Conservation (phyloP, 2,797 vertebrate genomes). For the Typhlichthys eigenmanni region DNA sequence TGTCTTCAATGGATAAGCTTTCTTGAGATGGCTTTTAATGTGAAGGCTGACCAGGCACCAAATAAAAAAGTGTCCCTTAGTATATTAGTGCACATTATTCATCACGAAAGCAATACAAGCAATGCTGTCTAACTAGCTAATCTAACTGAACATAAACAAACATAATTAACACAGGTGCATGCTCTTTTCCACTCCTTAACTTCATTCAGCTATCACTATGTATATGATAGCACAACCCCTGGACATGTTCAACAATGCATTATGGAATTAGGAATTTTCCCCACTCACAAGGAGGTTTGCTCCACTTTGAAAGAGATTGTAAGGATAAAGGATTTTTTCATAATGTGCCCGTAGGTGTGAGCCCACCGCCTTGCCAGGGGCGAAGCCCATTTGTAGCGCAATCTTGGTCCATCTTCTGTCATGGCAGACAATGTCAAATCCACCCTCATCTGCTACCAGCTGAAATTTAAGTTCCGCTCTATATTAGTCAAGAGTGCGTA, state of each 20-base stretch:
- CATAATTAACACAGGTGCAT: neutral
- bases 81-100: conserved; percentile 23
- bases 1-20: conserved; percentile 30
- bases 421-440: conserved; percentile 90
- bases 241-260: no score
- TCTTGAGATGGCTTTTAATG: conserved; percentile 25
- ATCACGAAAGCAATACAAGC: neutral
- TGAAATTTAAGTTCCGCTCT: conserved; percentile 48
- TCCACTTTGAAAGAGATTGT: conserved; percentile 92
- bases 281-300: conserved; percentile 90
- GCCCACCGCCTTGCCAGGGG: conserved; percentile 95
- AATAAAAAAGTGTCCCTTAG: neutral
- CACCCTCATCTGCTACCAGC: conserved; percentile 96
- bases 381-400: conserved; percentile 92
- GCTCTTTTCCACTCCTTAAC: neutral
- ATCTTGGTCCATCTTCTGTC: conserved; percentile 98
- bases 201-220: no score
- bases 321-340: conserved; percentile 93
- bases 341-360: conserved; percentile 95
- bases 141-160: neutral
- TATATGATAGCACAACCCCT: no score
- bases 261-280: neutral
- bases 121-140: neutral
- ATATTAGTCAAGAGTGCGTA: neutral
- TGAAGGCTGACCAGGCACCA: conserved; percentile 5